Evolutionary conservation across 2,797 vertebrate species (phyloP).

Genomic region (Lateolabrax maculatus): DNA sequence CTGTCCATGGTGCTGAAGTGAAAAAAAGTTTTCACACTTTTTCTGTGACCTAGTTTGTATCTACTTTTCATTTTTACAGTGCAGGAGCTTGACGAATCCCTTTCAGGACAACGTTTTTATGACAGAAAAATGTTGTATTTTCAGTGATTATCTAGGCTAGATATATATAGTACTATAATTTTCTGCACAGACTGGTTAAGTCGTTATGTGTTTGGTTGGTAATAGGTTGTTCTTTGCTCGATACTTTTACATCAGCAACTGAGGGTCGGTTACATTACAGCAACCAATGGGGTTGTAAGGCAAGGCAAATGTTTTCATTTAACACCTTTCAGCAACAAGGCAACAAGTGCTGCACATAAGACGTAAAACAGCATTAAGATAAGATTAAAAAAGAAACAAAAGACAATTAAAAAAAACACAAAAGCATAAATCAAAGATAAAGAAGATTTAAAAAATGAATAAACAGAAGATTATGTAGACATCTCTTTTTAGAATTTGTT

Average conservation of each 20-base stretch:
- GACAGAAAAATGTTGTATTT: background rate
- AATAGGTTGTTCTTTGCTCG: background rate
- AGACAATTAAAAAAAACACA: background rate
- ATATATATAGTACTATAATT: too few species aligned
- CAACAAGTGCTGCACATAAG: background rate
- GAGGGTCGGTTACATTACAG: background rate
- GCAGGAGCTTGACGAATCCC: background rate
- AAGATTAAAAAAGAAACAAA: background rate
- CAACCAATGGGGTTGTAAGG: background rate
- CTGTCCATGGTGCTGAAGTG: constrained; percentile 82
- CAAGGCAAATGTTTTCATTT: background rate
- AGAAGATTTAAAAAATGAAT: background rate
- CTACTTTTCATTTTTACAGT: background rate
- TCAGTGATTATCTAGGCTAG: background rate
- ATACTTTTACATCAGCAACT: background rate
- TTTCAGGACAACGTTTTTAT: background rate
- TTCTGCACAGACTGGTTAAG: background rate
- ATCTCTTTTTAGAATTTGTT: background rate
- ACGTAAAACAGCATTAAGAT: background rate
- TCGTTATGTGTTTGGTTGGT: background rate
- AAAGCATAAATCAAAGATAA: background rate
- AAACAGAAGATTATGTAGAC: background rate
- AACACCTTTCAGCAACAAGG: background rate
- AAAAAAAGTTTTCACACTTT: constrained; percentile 20
- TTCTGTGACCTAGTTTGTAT: background rate